phyloP scores from a whole-genome alignment of 2,113 vertebrate species.

The Peromyscus maniculatus region DNA sequence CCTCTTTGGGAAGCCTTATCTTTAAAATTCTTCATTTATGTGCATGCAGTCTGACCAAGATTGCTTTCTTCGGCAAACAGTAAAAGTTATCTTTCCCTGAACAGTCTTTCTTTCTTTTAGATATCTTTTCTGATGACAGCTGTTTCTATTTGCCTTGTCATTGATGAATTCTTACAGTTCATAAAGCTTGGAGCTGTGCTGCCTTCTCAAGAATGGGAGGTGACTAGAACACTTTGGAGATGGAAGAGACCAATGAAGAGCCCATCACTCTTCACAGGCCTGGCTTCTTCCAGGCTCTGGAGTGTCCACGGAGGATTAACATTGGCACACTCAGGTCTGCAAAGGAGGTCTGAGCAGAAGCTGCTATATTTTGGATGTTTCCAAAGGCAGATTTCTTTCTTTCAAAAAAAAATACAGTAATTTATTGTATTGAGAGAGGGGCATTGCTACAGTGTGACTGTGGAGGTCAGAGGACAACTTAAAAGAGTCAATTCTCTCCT shows the following conservation, averaged over 20 bases:
- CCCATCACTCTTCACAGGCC: background rate
- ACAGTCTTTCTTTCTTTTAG: background rate
- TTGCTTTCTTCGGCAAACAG: background rate
- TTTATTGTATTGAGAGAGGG: background rate
- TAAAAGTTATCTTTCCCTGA: background rate
- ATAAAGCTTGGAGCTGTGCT: background rate
- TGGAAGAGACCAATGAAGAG: background rate
- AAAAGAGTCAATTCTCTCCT: too few species aligned
- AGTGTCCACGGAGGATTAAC: background rate
- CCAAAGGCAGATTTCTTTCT: background rate
- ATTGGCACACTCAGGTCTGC: too few species aligned
- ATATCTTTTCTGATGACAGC: background rate
- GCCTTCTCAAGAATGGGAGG: background rate
- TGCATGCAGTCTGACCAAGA: background rate
- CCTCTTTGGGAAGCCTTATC: background rate
- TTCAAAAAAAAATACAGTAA: background rate
- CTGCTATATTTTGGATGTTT: background rate
- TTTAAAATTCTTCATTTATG: background rate
- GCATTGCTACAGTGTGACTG: background rate
- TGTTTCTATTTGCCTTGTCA: background rate
- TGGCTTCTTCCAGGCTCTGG: background rate
- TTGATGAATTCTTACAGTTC: background rate
- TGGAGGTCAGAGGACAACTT: background rate
- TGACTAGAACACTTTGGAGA: background rate
- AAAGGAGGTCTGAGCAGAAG: background rate